Base-by-base conservation (phyloP, 1,140 invertebrate genomes). In the Diuraphis noxia region DNA sequence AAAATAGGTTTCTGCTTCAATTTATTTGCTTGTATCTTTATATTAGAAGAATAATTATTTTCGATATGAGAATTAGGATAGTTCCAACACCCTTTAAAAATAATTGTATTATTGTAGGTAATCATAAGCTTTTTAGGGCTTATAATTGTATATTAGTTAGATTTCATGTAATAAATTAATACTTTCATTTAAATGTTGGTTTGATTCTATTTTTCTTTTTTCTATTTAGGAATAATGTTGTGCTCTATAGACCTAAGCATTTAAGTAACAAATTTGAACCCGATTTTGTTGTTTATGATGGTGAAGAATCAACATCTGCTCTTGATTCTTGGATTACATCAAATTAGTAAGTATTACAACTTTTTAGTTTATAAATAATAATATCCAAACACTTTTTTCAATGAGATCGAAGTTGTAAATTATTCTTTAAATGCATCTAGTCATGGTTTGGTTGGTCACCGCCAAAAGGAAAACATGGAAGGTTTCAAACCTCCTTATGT, bases 241-340 rank as follows among this genome's bases (percentile, higher is more conserved):
- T 99, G 40, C 94, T 99, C 19, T 98, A 96, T 95, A 96, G 98
- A 93, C 98, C 98, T 13, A 97, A 97, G 93, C 95, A 96, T 93
- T 94, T 99, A 88, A 95, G 96, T 79, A 99, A 97, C 94, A 99
- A 99, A 95, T 99, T 99, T 94, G 99, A 99, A 94, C 95, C 96
- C 30, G 95, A 95, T 89, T 95, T 94, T 87, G 94, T 98, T 84
- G 95, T 95, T 38, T 99, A 97, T 94, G 95, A 96, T 90, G 98
- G 96, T 82, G 95, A 95, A 85, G 95, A 95, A 49, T 95, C 95
- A 79, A 94, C 94, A 89, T 94, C 94, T 93, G 96, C 97, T 72
- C 95, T 99, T 72, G 96, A 96, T 92, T 95, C 96, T 49, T 99
- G 98, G 94, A 95, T 99, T 92, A 96, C 95, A 92, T 96, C 96